These are phyloP conservation scores for Mesorhabditis belari DNA, from an alignment of 2,888 invertebrate species.

Conservation along the genomic window DNA sequence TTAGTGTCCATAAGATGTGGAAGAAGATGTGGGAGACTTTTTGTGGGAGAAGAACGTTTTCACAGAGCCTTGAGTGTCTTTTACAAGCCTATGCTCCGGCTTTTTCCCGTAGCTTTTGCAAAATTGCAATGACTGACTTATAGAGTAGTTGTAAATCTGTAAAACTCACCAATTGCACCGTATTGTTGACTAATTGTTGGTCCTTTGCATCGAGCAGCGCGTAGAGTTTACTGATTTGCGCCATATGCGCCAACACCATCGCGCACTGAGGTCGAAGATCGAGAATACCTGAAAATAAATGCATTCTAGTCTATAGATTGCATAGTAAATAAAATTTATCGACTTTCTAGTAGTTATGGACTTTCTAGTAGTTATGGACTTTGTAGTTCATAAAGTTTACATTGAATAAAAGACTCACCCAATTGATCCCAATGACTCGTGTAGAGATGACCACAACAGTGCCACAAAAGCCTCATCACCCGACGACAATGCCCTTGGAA, in stretches of 20 bases:
- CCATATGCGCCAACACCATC: constrained; percentile 45
- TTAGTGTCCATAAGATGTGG: too few species aligned
- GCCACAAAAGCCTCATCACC: constrained; percentile 41
- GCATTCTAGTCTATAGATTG: neutral
- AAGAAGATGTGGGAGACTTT: too few species aligned
- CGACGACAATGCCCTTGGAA: constrained; percentile 39
- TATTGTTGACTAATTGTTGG: constrained; percentile 23
- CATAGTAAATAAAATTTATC: neutral
- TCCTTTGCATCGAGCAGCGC: constrained; percentile 31
- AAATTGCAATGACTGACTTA: neutral
- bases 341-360: neutral
- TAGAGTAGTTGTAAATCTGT: neutral
- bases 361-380: neutral
- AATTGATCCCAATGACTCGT: constrained; percentile 48
- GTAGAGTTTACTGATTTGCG: constrained; percentile 26
- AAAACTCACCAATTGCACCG: constrained; percentile 5
- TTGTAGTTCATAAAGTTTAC: neutral
- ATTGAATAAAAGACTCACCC: constrained; percentile 11
- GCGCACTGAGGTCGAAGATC: constrained; percentile 46
- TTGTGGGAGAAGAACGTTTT: neutral
- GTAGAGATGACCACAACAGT: constrained; percentile 49
- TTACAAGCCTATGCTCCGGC: neutral
- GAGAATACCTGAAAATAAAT: constrained; percentile 17
- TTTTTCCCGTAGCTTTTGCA: constrained; percentile 2
- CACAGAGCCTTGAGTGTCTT: neutral